Evolutionary conservation across 2,113 vertebrate species (phyloP).

Genomic region (Calidris pygmaea): DNA sequence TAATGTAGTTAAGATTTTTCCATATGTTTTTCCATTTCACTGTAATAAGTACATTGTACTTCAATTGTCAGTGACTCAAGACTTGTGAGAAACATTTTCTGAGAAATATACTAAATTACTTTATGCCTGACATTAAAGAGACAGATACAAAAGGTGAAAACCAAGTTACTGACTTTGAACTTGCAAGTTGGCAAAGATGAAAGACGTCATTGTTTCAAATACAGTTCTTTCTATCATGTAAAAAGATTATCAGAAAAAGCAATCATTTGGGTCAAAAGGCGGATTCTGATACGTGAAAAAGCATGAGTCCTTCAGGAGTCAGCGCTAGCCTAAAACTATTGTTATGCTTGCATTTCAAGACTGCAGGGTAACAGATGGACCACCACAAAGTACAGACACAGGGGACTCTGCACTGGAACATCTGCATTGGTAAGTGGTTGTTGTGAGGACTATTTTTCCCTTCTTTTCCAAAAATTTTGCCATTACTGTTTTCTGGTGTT

Average conservation of each 20-base stretch:
- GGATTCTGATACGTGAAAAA: not conserved
- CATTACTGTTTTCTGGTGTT: not conserved
- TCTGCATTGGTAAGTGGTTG: not conserved
- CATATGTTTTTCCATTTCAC: conserved; percentile 69
- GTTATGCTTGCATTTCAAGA: not conserved
- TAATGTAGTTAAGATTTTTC: conserved; percentile 60
- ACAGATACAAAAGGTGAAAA: not conserved
- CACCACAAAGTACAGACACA: not conserved
- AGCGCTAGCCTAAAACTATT: not conserved
- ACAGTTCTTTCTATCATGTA: not conserved
- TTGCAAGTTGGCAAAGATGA: not conserved
- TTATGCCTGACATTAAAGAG: not conserved
- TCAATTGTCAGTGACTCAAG: conserved; percentile 48
- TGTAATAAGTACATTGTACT: conserved; percentile 66
- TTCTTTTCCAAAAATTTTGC: not conserved
- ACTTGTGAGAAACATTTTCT: conserved; percentile 10
- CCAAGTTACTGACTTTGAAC: not conserved
- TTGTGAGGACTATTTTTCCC: not conserved
- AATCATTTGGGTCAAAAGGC: not conserved
- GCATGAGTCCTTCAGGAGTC: not conserved
- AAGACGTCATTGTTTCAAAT: not conserved
- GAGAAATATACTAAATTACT: not conserved
- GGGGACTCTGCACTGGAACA: not conserved
- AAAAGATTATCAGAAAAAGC: not conserved
- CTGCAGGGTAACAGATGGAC: not conserved